A percentile compares a stretch with the other conserved stretches of the same genome.
Evolutionary conservation across 1,140 invertebrate species (phyloP).

Genomic region (Tetranychus cinnabarinus): DNA sequence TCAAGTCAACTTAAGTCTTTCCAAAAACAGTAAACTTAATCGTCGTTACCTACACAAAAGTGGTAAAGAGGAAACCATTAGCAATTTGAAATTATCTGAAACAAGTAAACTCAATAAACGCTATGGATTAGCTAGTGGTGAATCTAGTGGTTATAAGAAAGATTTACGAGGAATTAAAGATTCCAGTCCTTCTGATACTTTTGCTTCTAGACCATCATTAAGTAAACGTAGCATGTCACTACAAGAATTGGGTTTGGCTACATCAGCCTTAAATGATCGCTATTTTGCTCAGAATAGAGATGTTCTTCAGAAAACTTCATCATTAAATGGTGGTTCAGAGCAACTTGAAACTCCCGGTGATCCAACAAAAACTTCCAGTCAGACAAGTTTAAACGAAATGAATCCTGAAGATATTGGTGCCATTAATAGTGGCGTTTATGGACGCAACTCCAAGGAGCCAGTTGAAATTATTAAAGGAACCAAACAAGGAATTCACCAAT

Average conservation of each 20-base stretch:
- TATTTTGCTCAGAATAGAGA: conserved; percentile 11
- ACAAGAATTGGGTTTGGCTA: conserved; percentile 14
- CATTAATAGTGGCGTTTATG: background rate
- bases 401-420: too few species aligned
- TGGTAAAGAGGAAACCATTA: conserved; percentile 25
- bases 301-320: conserved; percentile 10
- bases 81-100: conserved; percentile 32
- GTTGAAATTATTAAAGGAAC: background rate
- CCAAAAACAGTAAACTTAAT: conserved; percentile 57
- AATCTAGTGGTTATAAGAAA: background rate
- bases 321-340: conserved; percentile 6
- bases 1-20: conserved; percentile 25
- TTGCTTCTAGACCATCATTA: background rate
- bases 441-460: background rate
- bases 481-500: background rate
- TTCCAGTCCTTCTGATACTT: background rate
- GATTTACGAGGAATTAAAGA: background rate
- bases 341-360: background rate
- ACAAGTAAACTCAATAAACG: conserved; percentile 64
- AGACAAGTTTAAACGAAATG: background rate
- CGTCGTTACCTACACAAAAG: conserved; percentile 53
- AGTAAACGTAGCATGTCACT: conserved; percentile 9
- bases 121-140: conserved; percentile 23
- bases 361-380: background rate
- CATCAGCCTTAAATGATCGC: conserved; percentile 16